Conservation (phyloP, 2,797 vertebrate species). For the Hyperoplus lanceolatus region DNA sequence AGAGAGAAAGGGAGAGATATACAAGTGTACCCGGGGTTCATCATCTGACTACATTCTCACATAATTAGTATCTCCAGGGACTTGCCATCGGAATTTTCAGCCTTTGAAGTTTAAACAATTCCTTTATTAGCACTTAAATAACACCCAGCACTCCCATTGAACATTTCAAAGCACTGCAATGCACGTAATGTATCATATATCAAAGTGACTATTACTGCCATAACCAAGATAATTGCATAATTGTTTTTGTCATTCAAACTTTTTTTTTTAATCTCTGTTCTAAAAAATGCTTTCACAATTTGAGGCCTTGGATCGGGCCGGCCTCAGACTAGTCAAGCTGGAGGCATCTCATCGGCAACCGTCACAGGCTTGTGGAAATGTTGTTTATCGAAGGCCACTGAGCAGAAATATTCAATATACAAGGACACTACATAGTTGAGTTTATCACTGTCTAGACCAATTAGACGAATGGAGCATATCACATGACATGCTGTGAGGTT, state of each 20-base stretch:
- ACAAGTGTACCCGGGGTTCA: no score
- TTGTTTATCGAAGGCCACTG: not conserved
- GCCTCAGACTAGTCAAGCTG: not conserved
- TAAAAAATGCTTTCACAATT: not conserved
- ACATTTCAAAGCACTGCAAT: not conserved
- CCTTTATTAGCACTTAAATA: not conserved
- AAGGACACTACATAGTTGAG: not conserved
- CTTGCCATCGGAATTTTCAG: no score
- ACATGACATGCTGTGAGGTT: not conserved
- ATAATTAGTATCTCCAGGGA: no score
- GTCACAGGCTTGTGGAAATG: not conserved
- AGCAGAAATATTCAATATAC: not conserved
- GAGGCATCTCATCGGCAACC: not conserved
- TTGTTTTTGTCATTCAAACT: not conserved
- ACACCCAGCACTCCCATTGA: not conserved
- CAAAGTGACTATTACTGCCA: not conserved
- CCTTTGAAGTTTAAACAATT: not conserved
- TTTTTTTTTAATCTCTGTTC: not conserved
- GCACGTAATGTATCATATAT: not conserved
- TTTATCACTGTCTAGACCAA: not conserved
- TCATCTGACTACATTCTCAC: no score
- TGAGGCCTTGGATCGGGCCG: not conserved
- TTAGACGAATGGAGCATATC: not conserved
- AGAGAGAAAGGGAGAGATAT: no score
- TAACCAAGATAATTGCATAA: not conserved